Evolutionary conservation across 2,113 vertebrate species (phyloP), one percentile per base, ranked within the genome.

Genomic region (Cyanoderma ruficeps): DNA sequence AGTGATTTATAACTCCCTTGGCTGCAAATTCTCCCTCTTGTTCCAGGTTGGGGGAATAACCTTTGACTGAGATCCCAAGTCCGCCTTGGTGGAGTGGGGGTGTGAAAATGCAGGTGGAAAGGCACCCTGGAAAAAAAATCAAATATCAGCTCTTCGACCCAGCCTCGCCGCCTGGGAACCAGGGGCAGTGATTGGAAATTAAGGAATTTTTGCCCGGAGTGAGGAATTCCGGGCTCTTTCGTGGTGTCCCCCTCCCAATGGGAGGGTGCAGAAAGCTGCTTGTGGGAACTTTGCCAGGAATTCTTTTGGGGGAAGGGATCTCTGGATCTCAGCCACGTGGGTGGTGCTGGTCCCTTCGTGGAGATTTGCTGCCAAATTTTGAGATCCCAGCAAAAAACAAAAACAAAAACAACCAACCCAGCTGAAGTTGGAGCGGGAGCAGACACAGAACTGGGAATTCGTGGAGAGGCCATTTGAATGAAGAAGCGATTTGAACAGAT

Each of bases 61-160:
- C 13, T 60, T 81, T 9, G 72, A n/a, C 70, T 74, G n/a, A n/a
- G 61, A 31, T 25, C 46, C 55, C 6, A 4, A 4, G 22, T 30
- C 49, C 17, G 0, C 70, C 41, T 41, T 8, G 72, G 8, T 33
- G 47, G 31, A 14, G 89, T 2, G 7, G 7, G 10, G 67, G 71
- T 23, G 0, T 19, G 1, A 46, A 56, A 9, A 15, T 13, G 27
- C 4, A 5, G 49, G 7, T 46, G 46, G 0, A 1, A 28, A 11
- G 8, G 0, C 18, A 0, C 23, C 31, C 71, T 72, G 76, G 21
- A 37, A 50, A 52, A 37, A 37, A 37, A 27, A 35, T 46, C 22
- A 13, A 23, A 25, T 9, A 8, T 6, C 6, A n/a, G 13, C 3
- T 15, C 41, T 56, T 16, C 35, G 14, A 2, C 47, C 50, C 52